These are phyloP conservation scores for Biston stratarius DNA, from an alignment of 2,888 invertebrate genomes.

Conservation along the genomic window DNA sequence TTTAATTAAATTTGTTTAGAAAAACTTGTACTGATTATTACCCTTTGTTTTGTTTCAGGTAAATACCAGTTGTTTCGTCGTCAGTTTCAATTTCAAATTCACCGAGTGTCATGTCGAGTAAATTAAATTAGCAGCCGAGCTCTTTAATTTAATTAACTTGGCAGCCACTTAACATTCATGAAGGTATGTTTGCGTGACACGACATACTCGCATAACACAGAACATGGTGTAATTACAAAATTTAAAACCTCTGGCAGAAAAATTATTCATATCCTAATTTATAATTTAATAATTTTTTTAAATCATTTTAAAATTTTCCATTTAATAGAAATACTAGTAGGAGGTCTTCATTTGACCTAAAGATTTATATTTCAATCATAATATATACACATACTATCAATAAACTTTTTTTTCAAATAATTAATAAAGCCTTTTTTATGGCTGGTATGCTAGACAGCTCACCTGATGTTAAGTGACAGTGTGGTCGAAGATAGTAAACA, in stretches of 20 bases:
- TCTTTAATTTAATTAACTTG: slow-evolving; percentile 60
- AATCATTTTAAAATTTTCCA: no score
- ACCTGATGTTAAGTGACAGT: no score
- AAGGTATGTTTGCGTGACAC: slow-evolving; percentile 24
- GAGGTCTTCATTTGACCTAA: no score
- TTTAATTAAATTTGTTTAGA: background rate
- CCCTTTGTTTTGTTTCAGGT: slow-evolving; percentile 49
- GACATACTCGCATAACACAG: background rate
- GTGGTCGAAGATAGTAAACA: no score
- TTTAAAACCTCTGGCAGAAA: background rate
- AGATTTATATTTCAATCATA: no score
- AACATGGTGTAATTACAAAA: background rate
- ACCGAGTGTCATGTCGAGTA: slow-evolving; percentile 38
- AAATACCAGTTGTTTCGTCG: slow-evolving; percentile 32
- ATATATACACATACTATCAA: no score
- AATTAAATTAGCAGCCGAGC: slow-evolving; percentile 60
- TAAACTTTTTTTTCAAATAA: no score
- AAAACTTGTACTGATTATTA: slow-evolving; percentile 28
- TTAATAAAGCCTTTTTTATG: no score
- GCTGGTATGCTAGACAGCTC: no score
- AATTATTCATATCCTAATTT: no score
- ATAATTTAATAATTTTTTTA: no score
- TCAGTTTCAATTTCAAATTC: slow-evolving; percentile 29
- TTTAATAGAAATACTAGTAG: no score
- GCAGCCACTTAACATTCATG: slow-evolving; percentile 37